Evolutionary conservation across 1,140 invertebrate species (phyloP), one percentile per base, ranked within the genome.

Genomic region (Drosophila malerkotliana): DNA sequence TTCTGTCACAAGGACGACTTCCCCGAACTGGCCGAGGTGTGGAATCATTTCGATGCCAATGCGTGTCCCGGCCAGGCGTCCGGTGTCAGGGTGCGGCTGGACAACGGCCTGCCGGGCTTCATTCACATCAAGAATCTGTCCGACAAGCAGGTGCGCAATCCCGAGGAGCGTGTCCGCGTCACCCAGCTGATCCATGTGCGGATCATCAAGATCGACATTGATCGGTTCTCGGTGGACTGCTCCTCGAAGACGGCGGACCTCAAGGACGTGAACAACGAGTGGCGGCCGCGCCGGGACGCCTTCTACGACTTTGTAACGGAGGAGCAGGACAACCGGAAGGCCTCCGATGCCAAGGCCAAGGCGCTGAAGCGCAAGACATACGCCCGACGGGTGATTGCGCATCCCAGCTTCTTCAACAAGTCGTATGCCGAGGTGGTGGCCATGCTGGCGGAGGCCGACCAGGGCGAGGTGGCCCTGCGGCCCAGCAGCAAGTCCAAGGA

Each of bases 351-450:
- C 5, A 97, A 91, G 96, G 98, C 84, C 92, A 95, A 4, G 96
- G 97, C 89, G 93, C 95, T 81, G 92, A 95, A 39, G 95, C 96
- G 92, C 0, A 88, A 96, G 95, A 47, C 98, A 96, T 91, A 96
- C 15, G 83, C 98, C 0, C 99, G 99, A 80, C 94, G 99, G 6
- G 98, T 99, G 0, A 99, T 99, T 60, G 97, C 98, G 14, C 99
- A 99, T 94, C 98, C 98, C 0, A 96, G 97, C 0, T 99, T 99
- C 93, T 96, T 99, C 76, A 99, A 99, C 91, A 98, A 99, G 68
- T 97, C 96, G 9, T 99, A 96, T 91, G 94, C 95, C 0, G 97
- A 99, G 87, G 97, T 97, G 1, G 97, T 99, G 79, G 97, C 97
- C 88, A 92, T 98, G 39, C 96, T 99, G 94, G 94, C 94, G 7